Evolutionary conservation across 2,888 invertebrate species (phyloP).

Genomic region (Iselma pallidipennis): DNA sequence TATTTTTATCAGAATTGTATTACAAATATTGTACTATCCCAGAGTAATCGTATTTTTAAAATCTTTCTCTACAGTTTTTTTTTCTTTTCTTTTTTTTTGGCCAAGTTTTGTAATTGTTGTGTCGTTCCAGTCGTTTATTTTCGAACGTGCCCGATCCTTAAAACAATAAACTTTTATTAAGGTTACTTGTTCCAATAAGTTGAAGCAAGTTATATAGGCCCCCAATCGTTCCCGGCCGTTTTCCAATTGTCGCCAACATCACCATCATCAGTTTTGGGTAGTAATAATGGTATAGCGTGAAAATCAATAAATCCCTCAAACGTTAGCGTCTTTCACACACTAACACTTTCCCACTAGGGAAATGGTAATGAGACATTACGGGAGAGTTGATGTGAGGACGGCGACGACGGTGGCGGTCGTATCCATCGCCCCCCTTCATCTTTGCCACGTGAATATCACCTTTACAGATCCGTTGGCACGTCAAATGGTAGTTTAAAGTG

Average conservation of each 20-base stretch:
- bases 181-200: slow-evolving; percentile 23
- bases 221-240: not conserved
- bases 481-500: not conserved
- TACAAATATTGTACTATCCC: not conserved
- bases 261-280: not conserved
- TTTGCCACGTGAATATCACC: not conserved
- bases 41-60: not conserved
- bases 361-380: not conserved
- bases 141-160: not conserved
- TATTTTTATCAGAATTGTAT: not conserved
- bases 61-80: not conserved
- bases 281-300: not conserved
- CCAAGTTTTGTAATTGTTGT: slow-evolving; percentile 1
- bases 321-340: not conserved
- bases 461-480: not conserved
- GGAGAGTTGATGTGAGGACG: no score
- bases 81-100: not conserved
- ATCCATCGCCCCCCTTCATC: no score
- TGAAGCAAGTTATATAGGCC: slow-evolving; percentile 14
- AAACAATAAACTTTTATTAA: slow-evolving; percentile 27
- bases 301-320: not conserved
- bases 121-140: not conserved
- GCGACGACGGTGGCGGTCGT: not conserved
- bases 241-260: not conserved
- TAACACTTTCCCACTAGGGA: not conserved